Base-by-base conservation (phyloP, 2,113 vertebrate species). In the Atrichornis clamosus region DNA sequence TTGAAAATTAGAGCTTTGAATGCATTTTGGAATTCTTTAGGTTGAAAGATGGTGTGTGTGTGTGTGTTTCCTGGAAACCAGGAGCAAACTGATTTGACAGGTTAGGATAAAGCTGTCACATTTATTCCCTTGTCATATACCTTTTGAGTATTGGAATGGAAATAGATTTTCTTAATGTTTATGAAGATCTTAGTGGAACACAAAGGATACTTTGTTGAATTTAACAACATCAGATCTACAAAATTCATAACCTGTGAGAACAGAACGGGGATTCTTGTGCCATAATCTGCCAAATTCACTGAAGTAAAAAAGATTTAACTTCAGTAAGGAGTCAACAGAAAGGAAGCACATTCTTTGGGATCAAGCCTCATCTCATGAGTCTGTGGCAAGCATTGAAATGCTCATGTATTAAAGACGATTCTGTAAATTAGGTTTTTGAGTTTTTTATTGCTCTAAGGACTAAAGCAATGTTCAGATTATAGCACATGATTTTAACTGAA, bases 401-500 rank as follows among this genome's bases (percentile, higher is more conserved):
- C 64, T 94, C 58, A 86, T 95, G 79, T 86, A 72, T 94, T 96
- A 93, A 93, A 89, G 69, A 84, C 95, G 88, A 37, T 82, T 84
- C 79, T 93, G 85, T 84, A 80, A 97, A 94, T 64, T 79, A 78
- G 60, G 47, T 89, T 96, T 91, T 75, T 26, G 5, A 1, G 7
- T 2, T 23, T 78, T 93, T 90, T 80, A 84, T 86, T 94, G 86
- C 90, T 92, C 88, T 69, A 62, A 92, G 86, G 92, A 78, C 83
- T 84, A 52, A 75, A 78, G 6, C 26, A 64, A 26, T 90, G 82
- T 82, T 95, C 83, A 82, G 69, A 93, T 84, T 75, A 77, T 64
- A 86, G 44, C 49, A 68, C 56, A 39, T 77, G 63, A 89, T 52
- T 92, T 89, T 89, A 89, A 87, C 41, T 79, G 92, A 92, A 84